Percentiles rank a stretch among this genome's conserved stretches.
These are phyloP conservation scores for Pteropus rufus DNA, from an alignment of 2,797 vertebrate genomes.

Conservation along the genomic window DNA sequence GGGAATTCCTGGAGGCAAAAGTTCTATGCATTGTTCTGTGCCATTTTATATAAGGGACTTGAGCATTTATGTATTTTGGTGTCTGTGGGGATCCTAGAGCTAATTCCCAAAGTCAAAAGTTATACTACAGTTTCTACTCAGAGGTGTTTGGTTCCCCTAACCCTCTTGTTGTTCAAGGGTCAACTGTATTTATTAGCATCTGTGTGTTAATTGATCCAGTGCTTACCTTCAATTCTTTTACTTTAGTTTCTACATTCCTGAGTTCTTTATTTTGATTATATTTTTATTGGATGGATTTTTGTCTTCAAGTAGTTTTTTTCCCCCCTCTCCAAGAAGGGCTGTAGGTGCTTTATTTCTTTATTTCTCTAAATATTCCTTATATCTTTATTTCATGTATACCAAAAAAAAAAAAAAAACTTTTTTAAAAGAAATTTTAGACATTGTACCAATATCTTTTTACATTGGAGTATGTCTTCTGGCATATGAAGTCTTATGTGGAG, in stretches of 20 bases:
- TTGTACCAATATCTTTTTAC: background rate
- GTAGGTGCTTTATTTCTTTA: background rate
- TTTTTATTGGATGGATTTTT: slow-evolving; percentile 11
- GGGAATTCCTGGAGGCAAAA: background rate
- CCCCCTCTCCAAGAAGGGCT: background rate
- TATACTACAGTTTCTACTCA: background rate
- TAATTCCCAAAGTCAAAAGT: background rate
- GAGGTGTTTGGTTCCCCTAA: background rate
- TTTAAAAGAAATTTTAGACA: background rate
- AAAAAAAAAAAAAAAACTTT: background rate
- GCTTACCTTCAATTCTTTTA: background rate
- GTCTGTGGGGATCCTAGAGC: background rate
- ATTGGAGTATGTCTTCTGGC: background rate
- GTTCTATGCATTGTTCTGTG: background rate
- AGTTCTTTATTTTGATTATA: background rate
- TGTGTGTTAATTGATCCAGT: background rate
- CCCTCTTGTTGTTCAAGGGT: background rate
- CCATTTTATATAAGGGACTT: background rate
- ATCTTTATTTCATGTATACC: background rate
- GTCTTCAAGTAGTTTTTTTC: background rate
- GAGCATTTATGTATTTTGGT: background rate
- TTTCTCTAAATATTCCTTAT: background rate
- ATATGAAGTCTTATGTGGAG: background rate
- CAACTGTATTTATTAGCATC: background rate
- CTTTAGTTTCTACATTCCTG: background rate